phyloP scores from a whole-genome alignment of 2,888 invertebrate species.

The Hirtodrosophila histrioides region DNA sequence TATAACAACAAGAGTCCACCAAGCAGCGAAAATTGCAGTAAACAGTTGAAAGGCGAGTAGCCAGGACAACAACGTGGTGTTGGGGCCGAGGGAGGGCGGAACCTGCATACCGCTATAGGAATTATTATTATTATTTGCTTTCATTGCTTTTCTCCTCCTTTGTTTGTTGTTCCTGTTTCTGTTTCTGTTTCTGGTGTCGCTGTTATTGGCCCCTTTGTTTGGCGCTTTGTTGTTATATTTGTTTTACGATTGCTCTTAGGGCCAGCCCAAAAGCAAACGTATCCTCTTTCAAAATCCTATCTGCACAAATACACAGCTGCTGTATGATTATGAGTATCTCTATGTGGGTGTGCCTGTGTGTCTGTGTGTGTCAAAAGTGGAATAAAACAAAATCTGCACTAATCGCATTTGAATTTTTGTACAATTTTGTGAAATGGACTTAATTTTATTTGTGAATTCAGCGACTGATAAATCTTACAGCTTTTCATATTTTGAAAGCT shows the following conservation, averaged over 20 bases:
- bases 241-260: constrained; percentile 33
- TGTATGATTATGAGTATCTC: constrained; percentile 17
- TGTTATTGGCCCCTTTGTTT: constrained; percentile 22
- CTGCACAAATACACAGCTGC: neutral
- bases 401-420: constrained; percentile 68
- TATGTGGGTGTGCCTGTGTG: neutral
- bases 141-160: constrained; percentile 41
- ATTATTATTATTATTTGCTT: constrained; percentile 67
- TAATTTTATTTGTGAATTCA: constrained; percentile 31
- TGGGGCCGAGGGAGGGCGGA: constrained; percentile 1
- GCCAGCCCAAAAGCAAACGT: constrained; percentile 19
- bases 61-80: constrained; percentile 30
- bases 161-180: constrained; percentile 24
- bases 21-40: constrained; percentile 42
- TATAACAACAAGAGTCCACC: constrained; percentile 33
- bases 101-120: constrained; percentile 53
- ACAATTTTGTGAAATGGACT: constrained; percentile 34
- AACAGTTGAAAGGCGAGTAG: constrained; percentile 45
- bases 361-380: constrained; percentile 8
- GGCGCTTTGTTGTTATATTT: constrained; percentile 28
- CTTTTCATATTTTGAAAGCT: constrained; percentile 15
- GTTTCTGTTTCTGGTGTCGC: constrained; percentile 6
- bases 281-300: constrained; percentile 31
- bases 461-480: constrained; percentile 28
- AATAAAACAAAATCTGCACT: constrained; percentile 58